Evolutionary conservation across 2,888 invertebrate species (phyloP).

Genomic region (Neoitamus cyanurus): DNA sequence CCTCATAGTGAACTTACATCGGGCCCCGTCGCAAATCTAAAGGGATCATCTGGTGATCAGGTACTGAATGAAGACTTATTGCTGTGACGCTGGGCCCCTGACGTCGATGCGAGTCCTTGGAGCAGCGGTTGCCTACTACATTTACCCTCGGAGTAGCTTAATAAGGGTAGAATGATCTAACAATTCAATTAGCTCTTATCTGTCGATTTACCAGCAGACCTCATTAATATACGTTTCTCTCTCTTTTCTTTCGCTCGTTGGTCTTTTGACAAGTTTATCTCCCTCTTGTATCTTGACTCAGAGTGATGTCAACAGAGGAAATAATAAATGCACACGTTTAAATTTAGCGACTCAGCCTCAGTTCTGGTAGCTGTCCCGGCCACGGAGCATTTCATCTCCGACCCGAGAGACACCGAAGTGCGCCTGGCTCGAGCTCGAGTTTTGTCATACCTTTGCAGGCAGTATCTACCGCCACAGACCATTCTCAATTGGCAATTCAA

Average conservation of each 20-base stretch:
- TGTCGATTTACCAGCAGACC: constrained; percentile 56
- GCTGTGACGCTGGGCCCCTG: background rate
- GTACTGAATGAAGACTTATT: constrained; percentile 24
- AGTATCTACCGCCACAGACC: constrained; percentile 39
- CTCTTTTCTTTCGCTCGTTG: constrained; percentile 38
- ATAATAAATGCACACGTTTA: constrained; percentile 57
- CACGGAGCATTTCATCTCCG: constrained; percentile 20
- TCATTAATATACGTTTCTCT: constrained; percentile 56
- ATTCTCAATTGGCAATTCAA: constrained; percentile 53
- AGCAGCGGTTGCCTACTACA: background rate
- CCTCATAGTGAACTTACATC: constrained; percentile 17
- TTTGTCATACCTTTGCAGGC: constrained; percentile 46
- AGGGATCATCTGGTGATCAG: constrained; percentile 26
- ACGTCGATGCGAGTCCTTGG: background rate
- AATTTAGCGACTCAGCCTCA: constrained; percentile 48
- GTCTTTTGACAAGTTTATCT: constrained; percentile 57
- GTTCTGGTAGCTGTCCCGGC: background rate
- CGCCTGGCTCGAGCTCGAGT: constrained; percentile 35
- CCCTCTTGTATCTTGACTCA: constrained; percentile 55
- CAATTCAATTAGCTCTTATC: constrained; percentile 58
- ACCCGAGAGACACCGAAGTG: constrained; percentile 16
- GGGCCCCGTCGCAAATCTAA: background rate
- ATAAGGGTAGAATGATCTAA: constrained; percentile 56
- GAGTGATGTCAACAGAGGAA: constrained; percentile 57
- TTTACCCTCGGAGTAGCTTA: constrained; percentile 16